A percentile compares a stretch with the other conserved stretches of the same genome.
phyloP scores from a whole-genome alignment of 2,888 invertebrate genomes.

The Melitaea athalia region DNA sequence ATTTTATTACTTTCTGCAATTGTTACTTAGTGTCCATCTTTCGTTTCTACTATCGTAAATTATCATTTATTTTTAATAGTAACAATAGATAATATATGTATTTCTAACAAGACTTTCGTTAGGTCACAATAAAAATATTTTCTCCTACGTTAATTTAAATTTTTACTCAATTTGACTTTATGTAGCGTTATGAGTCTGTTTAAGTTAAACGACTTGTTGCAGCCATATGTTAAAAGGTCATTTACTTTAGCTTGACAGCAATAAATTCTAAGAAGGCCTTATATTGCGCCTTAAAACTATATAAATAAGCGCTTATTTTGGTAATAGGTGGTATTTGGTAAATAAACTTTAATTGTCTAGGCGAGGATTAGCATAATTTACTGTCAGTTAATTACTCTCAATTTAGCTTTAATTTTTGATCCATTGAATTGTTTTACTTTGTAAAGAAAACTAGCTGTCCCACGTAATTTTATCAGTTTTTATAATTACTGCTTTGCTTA shows the following conservation, averaged over 20 bases:
- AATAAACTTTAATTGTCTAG: conserved; percentile 23
- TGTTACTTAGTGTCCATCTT: too few relatives aligned
- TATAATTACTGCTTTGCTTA: too few relatives aligned
- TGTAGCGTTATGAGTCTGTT: conserved; percentile 2
- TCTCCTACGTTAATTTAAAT: not conserved
- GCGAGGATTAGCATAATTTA: conserved; percentile 21
- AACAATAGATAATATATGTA: too few relatives aligned
- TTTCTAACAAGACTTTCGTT: too few relatives aligned
- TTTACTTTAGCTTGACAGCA: conserved; percentile 25
- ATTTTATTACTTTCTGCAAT: too few relatives aligned
- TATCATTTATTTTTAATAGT: too few relatives aligned
- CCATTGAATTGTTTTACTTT: too few relatives aligned
- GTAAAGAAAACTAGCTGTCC: not conserved
- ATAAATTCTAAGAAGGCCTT: conserved; percentile 31
- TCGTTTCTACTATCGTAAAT: too few relatives aligned
- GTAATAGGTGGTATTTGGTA: not conserved
- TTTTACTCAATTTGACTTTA: not conserved
- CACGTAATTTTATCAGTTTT: not conserved
- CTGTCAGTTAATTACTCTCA: not conserved
- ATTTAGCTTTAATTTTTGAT: not conserved
- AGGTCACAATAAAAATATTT: not conserved
- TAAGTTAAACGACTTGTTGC: conserved; percentile 1
- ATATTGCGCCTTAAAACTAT: conserved; percentile 16
- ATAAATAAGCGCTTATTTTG: conserved; percentile 26
- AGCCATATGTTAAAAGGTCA: conserved; percentile 13